Percentiles rank a stretch among this genome's conserved stretches.
Conservation (phyloP, 2,888 invertebrate genomes). For the Caenorhabditis sp. region DNA sequence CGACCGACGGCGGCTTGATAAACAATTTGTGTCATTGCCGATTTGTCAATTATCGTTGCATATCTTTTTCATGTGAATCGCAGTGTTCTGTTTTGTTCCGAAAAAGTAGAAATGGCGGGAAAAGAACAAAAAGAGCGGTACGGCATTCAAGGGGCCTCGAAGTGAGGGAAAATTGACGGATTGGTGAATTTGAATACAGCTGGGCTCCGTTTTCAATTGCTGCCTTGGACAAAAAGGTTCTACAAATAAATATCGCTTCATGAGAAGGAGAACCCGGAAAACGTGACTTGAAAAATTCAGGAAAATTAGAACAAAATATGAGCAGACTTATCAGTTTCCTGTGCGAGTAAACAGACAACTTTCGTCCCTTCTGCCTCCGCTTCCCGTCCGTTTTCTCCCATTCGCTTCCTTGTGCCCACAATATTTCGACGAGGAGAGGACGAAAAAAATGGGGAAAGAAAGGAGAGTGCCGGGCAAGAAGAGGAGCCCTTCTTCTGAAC, state of each 20-base stretch:
- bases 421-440: slow-evolving; percentile 7
- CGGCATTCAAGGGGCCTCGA: background rate
- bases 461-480: background rate
- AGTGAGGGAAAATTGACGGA: slow-evolving; percentile 4
- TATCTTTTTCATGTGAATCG: slow-evolving; percentile 25
- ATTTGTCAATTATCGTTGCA: slow-evolving; percentile 31
- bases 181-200: background rate
- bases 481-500: slow-evolving; percentile 25
- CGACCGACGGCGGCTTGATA: slow-evolving; percentile 24
- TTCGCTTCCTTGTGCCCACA: slow-evolving; percentile 4
- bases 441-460: background rate
- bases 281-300: background rate
- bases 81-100: slow-evolving; percentile 24
- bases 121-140: background rate
- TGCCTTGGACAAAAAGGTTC: no score
- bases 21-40: slow-evolving; percentile 42
- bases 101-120: background rate
- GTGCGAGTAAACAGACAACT: slow-evolving; percentile 15
- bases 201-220: no score
- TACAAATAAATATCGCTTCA: no score
- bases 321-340: slow-evolving; percentile 12
- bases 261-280: background rate
- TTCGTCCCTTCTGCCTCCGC: background rate
- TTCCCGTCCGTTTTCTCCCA: background rate
- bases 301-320: background rate